Conservation (phyloP, 2,113 vertebrate genomes). For the Eptesicus fuscus region DNA sequence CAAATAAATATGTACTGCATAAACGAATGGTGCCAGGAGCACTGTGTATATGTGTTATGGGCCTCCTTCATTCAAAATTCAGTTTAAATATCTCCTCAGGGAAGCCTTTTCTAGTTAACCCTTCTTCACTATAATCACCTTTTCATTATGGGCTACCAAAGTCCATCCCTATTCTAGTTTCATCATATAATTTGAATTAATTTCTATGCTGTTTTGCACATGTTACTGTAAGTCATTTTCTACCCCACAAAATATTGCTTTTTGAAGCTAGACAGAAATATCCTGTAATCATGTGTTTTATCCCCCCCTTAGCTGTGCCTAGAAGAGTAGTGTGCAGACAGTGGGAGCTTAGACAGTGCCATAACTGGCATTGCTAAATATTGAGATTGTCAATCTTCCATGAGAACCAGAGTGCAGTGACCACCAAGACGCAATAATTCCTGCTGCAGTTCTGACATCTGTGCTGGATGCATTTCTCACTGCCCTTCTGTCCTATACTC, state of each 20-base stretch:
- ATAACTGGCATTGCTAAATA: background rate
- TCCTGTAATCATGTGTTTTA: background rate
- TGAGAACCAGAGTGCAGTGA: background rate
- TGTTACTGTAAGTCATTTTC: background rate
- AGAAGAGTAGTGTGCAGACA: background rate
- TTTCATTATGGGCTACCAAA: background rate
- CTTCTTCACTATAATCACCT: slow-evolving; percentile 9
- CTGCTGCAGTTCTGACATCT: background rate
- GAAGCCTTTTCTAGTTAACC: slow-evolving; percentile 45
- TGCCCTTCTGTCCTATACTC: background rate
- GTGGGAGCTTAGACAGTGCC: background rate
- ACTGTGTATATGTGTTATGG: background rate
- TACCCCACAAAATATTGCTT: background rate
- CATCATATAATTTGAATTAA: slow-evolving; percentile 2
- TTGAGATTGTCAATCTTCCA: background rate
- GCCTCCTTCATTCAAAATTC: slow-evolving; percentile 30
- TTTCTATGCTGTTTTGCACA: slow-evolving; percentile 22
- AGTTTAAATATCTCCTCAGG: slow-evolving; percentile 8
- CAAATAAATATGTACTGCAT: slow-evolving; percentile 21
- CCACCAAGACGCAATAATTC: background rate
- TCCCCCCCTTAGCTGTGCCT: background rate
- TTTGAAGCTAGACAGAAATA: background rate
- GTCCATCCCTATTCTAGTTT: background rate
- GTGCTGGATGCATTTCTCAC: background rate
- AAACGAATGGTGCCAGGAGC: background rate